Conservation (phyloP, 2,113 vertebrate genomes). For the Pseudolaguvia tuberculata region DNA sequence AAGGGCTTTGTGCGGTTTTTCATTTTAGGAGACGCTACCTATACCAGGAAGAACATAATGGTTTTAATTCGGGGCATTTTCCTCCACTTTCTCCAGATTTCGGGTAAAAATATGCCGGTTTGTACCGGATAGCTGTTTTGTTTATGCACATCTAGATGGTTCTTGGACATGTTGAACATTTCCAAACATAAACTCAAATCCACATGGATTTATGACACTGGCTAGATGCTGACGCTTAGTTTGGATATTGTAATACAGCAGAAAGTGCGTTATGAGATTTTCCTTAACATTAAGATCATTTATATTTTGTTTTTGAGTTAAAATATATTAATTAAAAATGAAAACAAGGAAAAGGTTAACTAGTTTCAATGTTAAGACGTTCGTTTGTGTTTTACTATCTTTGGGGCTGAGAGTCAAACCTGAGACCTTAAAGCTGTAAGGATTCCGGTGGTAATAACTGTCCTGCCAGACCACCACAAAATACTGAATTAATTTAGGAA, state of each 20-base stretch:
- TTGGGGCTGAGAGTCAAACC: not conserved
- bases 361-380: not conserved
- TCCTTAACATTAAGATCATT: not conserved
- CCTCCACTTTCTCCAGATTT: not conserved
- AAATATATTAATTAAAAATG: not conserved
- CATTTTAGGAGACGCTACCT: not conserved
- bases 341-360: not conserved
- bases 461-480: too few species aligned
- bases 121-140: not conserved
- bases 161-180: not conserved
- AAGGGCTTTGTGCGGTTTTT: not conserved
- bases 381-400: not conserved
- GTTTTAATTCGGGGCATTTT: not conserved
- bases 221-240: not conserved
- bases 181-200: not conserved
- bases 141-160: conserved; percentile 1
- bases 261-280: not conserved
- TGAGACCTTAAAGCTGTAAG: not conserved
- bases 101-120: not conserved
- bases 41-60: not conserved
- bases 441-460: not conserved
- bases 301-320: not conserved
- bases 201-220: not conserved
- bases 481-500: too few species aligned
- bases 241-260: not conserved